phyloP scores from a whole-genome alignment of 2,797 vertebrate species.

The Cynopterus sphinx region DNA sequence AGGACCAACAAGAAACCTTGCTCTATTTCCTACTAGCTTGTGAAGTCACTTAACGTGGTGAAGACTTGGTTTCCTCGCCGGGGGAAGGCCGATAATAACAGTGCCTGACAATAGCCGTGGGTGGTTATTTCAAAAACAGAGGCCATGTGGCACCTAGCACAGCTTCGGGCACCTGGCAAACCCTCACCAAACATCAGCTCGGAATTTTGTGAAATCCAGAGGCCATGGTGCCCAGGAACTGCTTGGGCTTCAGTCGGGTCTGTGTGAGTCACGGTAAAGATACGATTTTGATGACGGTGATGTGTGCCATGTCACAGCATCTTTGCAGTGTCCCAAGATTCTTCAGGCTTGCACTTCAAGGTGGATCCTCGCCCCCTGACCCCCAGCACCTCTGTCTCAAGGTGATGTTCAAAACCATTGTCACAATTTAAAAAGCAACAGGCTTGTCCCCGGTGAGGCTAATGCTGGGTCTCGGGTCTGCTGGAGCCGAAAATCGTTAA shows the following conservation, averaged over 20 bases:
- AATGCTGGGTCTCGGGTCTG: background rate
- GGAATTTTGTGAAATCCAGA: background rate
- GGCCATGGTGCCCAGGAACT: background rate
- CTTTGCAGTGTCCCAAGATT: background rate
- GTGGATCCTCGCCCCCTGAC: background rate
- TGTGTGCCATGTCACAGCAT: background rate
- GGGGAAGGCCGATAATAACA: background rate
- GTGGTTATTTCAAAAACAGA: background rate
- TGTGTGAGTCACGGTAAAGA: background rate
- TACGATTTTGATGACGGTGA: fast-evolving
- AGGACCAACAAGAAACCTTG: background rate
- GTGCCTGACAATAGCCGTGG: background rate
- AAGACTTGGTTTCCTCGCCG: background rate
- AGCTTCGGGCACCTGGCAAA: background rate
- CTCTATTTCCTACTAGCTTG: background rate
- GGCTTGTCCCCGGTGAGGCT: background rate
- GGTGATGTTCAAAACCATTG: background rate
- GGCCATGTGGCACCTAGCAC: background rate
- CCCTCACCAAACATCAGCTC: background rate
- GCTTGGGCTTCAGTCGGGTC: background rate
- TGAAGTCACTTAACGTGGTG: background rate
- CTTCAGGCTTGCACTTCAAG: background rate
- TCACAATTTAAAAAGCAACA: background rate
- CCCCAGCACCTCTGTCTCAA: background rate
- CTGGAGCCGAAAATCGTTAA: background rate